Conservation (phyloP, 2,113 vertebrate genomes). For the Pundamilia nyererei region DNA sequence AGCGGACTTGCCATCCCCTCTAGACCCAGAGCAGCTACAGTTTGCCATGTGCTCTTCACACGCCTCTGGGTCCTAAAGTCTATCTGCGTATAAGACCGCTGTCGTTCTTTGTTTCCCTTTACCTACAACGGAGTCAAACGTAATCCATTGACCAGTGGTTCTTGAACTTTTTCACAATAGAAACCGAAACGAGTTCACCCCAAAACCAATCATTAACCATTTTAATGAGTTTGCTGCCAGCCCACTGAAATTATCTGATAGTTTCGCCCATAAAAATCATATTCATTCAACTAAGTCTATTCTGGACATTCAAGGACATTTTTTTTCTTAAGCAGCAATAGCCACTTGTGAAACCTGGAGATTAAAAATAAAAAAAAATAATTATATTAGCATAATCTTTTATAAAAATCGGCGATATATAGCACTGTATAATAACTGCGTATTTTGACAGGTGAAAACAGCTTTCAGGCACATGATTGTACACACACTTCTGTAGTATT, state of each 20-base stretch:
- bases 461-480: background rate
- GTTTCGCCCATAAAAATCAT: background rate
- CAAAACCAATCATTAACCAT: background rate
- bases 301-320: background rate
- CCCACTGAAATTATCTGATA: background rate
- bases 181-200: background rate
- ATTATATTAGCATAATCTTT: background rate
- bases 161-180: background rate
- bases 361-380: background rate
- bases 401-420: background rate
- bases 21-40: conserved; percentile 23
- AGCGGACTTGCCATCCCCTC: conserved; percentile 5
- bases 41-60: conserved; percentile 54
- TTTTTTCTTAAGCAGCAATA: background rate
- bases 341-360: background rate
- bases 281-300: background rate
- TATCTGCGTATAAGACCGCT: rapidly evolving
- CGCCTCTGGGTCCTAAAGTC: conserved; percentile 52
- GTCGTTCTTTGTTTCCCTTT: background rate
- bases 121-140: background rate
- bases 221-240: background rate
- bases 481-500: background rate
- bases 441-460: background rate
- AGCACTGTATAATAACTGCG: background rate
- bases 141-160: background rate